These are phyloP conservation scores for Amorpha juglandis DNA, from an alignment of 2,888 invertebrate genomes.

Conservation along the genomic window DNA sequence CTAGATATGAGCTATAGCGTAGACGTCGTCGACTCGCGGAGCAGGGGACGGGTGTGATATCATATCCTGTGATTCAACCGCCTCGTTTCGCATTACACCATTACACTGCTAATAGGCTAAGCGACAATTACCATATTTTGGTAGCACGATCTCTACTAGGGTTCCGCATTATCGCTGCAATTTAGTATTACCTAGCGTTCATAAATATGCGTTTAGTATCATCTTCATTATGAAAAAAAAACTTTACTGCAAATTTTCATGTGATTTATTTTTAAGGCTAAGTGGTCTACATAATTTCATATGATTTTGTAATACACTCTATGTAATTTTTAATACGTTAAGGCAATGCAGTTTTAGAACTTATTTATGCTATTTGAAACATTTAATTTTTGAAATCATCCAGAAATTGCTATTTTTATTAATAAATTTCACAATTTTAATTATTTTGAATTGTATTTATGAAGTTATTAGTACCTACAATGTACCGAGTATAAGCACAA, in stretches of 20 bases:
- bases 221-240: too few relatives aligned
- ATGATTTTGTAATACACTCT: not conserved
- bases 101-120: constrained; percentile 70
- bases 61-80: constrained; percentile 72
- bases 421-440: not conserved
- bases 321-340: not conserved
- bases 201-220: not conserved
- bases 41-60: constrained; percentile 69
- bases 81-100: constrained; percentile 54
- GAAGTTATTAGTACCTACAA: not conserved
- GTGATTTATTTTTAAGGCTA: not conserved
- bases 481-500: not conserved
- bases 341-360: not conserved
- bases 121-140: constrained; percentile 66
- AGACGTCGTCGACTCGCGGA: constrained; percentile 63
- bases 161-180: not conserved
- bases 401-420: not conserved
- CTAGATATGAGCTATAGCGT: constrained; percentile 45
- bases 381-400: not conserved
- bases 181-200: not conserved
- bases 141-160: constrained; percentile 33
- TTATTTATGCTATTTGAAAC: not conserved
- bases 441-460: constrained; percentile 9
- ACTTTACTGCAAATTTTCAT: too few relatives aligned
- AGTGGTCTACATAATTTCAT: not conserved